These are phyloP conservation scores for Nymphalis urticae DNA, from an alignment of 2,888 invertebrate genomes.

Conservation along the genomic window DNA sequence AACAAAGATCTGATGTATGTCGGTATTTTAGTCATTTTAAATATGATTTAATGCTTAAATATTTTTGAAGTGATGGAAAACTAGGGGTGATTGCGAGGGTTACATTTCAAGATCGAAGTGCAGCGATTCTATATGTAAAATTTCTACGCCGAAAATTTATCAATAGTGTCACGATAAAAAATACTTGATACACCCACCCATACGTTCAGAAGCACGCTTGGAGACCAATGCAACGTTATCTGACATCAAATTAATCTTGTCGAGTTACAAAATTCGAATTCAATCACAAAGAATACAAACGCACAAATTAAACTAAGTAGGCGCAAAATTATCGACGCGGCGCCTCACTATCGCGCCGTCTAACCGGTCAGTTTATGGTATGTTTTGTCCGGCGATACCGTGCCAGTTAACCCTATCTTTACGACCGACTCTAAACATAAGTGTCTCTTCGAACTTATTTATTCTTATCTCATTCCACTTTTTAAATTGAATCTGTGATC, in stretches of 20 bases:
- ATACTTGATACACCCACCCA: neutral
- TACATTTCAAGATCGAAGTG: too few species aligned
- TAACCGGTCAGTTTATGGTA: conserved; percentile 78
- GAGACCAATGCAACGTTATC: conserved; percentile 12
- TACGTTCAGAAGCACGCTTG: conserved; percentile 21
- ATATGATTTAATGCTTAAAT: too few species aligned
- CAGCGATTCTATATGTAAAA: too few species aligned
- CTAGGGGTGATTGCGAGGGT: too few species aligned
- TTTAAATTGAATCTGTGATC: conserved; percentile 79
- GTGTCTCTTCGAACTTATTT: conserved; percentile 80
- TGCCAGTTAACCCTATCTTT: conserved; percentile 81
- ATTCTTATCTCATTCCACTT: conserved; percentile 80
- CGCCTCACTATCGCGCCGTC: conserved; percentile 57
- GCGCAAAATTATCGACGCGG: conserved; percentile 44
- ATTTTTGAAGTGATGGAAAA: too few species aligned
- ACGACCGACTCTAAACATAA: conserved; percentile 80
- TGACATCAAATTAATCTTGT: conserved; percentile 18
- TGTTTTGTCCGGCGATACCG: conserved; percentile 77
- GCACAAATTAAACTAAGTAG: conserved; percentile 33
- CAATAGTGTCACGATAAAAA: too few species aligned
- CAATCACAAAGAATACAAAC: conserved; percentile 31
- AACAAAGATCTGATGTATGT: conserved; percentile 37
- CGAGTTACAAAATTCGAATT: conserved; percentile 28
- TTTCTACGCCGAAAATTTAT: too few species aligned
- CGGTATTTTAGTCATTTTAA: conserved; percentile 28